Evolutionary conservation across 2,797 vertebrate species (phyloP), one percentile per base, ranked within the genome.

Genomic region (Myotis pilosus): DNA sequence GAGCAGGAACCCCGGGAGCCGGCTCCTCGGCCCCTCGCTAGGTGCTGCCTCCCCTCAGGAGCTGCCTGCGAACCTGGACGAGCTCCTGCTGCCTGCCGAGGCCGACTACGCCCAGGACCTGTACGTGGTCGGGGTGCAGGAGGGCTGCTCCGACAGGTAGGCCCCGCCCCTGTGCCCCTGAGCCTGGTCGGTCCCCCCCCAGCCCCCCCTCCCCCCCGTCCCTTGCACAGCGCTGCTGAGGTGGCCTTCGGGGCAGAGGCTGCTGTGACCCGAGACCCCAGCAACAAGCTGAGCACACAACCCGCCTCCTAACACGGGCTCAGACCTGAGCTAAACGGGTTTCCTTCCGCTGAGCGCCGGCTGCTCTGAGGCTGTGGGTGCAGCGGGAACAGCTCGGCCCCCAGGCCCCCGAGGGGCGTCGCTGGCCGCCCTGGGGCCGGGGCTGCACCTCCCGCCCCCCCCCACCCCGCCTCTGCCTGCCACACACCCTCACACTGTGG

Each of bases 101-200:
- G 99, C 99, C 5, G 99, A 99, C 97, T 99, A 99, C 97, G 99
- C 99, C 89, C 99, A 99, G 98, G 99, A 99, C 96, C 98, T 99
- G 97, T 99, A 99, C 13, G 96, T 99, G 36, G 98, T 99, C 10
- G 99, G 99, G 1, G 98, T 99, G 95, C 99, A 99, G 97, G 99
- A 99, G 98, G 99, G 99, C 97, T 99, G 99, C 97, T 99, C 99
- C 8, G 99, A 99, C 98, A 99, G 99, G 99, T 99, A 97, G 95
- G 95, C 19, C 30, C 3, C 25, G 30, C 5, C 13, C 57, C 0
- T 28, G 23, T 28, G 57, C 4, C 33, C 5, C 13, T 11, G 12
- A 16, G 60, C 60, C 60, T n/a, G 28, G 11, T 28, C n/a, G n/a
- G n/a, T n/a, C n/a, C n/a, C 30, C 12, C 5, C 55, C 57, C 55